Conservation (phyloP, 2,113 vertebrate species). For the Phyllostomus hastatus region DNA sequence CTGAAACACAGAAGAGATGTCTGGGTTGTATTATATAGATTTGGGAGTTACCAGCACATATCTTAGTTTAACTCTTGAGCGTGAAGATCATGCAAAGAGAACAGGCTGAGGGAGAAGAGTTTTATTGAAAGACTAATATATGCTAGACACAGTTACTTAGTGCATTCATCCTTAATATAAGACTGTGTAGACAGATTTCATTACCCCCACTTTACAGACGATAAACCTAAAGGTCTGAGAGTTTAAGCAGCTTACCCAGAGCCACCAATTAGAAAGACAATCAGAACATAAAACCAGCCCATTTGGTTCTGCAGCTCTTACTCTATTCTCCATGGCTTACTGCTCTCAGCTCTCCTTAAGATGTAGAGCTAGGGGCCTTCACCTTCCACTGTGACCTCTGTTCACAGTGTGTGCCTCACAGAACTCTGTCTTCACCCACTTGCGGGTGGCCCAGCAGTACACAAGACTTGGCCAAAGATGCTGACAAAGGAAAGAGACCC, state of each 20-base stretch:
- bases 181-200: not conserved
- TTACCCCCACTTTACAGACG: not conserved
- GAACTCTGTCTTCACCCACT: not conserved
- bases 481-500: not conserved
- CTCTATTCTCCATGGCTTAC: rapidly evolving
- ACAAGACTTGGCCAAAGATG: not conserved
- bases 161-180: not conserved
- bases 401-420: rapidly evolving
- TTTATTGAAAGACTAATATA: not conserved
- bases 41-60: not conserved
- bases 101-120: not conserved
- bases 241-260: not conserved
- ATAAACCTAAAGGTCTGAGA: not conserved
- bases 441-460: not conserved
- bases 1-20: not conserved
- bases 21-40: not conserved
- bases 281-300: not conserved
- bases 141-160: not conserved
- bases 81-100: not conserved
- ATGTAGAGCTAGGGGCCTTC: not conserved
- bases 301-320: not conserved
- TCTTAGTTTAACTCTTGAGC: not conserved
- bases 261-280: not conserved
- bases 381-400: not conserved
- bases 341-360: not conserved